These are phyloP conservation scores for Pangasianodon gigas DNA, from an alignment of 2,113 vertebrate species.

Conservation along the genomic window DNA sequence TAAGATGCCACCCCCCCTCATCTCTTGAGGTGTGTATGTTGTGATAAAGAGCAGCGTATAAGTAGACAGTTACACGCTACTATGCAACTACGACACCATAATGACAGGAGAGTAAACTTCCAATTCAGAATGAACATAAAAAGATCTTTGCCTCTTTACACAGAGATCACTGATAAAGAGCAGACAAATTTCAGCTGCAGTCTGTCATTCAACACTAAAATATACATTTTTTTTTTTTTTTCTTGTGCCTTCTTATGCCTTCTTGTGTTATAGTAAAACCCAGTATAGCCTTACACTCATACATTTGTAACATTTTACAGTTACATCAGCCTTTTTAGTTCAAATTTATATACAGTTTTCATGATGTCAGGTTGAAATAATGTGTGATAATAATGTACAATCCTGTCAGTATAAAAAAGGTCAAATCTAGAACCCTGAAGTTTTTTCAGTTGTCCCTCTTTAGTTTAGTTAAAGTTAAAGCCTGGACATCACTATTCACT, in stretches of 20 bases:
- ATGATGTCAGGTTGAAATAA: neutral
- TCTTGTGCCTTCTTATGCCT: too few species aligned
- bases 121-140: constrained; percentile 49
- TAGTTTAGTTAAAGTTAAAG: neutral
- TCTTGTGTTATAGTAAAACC: neutral
- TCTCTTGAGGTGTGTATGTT: constrained; percentile 46
- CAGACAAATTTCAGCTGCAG: constrained; percentile 10
- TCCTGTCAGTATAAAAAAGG: neutral
- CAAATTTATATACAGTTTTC: neutral
- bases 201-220: neutral
- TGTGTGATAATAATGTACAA: neutral
- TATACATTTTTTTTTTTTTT: neutral
- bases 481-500: neutral
- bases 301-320: neutral
- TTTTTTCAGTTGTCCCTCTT: neutral
- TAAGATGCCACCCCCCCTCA: constrained; percentile 57
- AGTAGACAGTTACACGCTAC: constrained; percentile 47
- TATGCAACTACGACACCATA: constrained; percentile 31
- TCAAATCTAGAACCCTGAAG: neutral
- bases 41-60: constrained; percentile 61
- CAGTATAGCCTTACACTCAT: neutral
- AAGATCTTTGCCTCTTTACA: neutral
- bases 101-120: constrained; percentile 26
- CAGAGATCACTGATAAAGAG: constrained; percentile 14
- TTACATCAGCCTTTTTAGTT: neutral